Evolutionary conservation across 2,888 invertebrate genomes (phyloP), one percentile per base, ranked within the genome.

Genomic region (Entomobrya multifasciata): DNA sequence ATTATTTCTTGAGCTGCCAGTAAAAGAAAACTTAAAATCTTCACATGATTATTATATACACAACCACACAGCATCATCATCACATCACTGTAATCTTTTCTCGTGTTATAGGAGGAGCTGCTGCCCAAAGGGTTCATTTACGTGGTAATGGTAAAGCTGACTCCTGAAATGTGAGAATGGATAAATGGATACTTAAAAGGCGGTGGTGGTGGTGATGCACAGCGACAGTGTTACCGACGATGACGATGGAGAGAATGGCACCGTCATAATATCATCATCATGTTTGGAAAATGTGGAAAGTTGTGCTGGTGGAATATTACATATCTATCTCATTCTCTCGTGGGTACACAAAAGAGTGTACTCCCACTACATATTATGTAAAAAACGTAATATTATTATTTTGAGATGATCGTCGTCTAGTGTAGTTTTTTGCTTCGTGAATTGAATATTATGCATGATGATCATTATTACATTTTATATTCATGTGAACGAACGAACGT

Each of bases 61-160:
- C 55, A 52, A 11, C 4, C 15, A 30, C n/a, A 67, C 67, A 25
- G n/a, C n/a, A 17, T 70, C 25, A 52, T 55, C 52, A 62, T 25
- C 55, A 79, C 62, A 49, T 62, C 62, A 22, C 11, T 25, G 49
- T 72, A 25, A 44, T 72, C 41, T 47, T 25, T 49, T 72, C 27
- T 60, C 25, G 10, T 55, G 20, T 60, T 60, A 41, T 41, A 41
- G 55, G 57, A 82, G 82, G 81, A 74, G 72, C 62, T n/a, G n/a
- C n/a, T 65, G 83, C 65, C 83, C 77, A 83, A 83, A 83, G 83
- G 83, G 83, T 77, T 83, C 83, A 83, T 83, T 83, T 83, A 77
- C 83, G 47, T 60, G 78, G 62, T n/a, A 77, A 57, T 57, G 36
- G 22, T 41, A 30, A n/a, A n/a, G n/a, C 25, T 36, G 52, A 65